Base-by-base conservation (phyloP, 2,888 invertebrate species). In the Atrina japonica region DNA sequence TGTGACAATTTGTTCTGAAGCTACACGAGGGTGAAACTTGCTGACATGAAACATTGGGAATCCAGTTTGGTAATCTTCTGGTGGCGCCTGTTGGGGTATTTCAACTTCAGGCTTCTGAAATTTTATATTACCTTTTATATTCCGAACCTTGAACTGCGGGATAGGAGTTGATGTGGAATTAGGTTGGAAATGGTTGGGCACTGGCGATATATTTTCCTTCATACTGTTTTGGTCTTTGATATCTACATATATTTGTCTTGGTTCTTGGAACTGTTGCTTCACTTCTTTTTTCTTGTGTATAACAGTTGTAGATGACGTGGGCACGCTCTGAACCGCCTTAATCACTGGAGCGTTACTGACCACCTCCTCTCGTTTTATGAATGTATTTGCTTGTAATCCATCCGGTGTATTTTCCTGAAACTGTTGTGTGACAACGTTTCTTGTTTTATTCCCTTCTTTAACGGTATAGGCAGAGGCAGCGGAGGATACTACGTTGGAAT, bases 201-300 rank as follows among this genome's bases (percentile, higher is more conserved):
- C 25, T 49, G 68, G 68, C 16, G 68, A 55, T 23, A 61, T 27
- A 14, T 68, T 68, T 55, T 68, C 68, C 30, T 61, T 68, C 30
- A 40, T 14, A 21, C 49, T 45, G 27, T 14, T 18, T 50, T 41
- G 56, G 50, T 66, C 58, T 40, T 58, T 29, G 27, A 50, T 55
- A 21, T 55, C 58, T 9, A 49, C 61, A 30, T 21, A 59, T 14
- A 52, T 45, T 43, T 53, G 65, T 21, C n/a, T 40, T 49, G 61
- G 66, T 29, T 60, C 49, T 47, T 45, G 25, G 27, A 21, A 43
- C 27, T 40, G 16, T 45, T 35, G 25, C 11, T 35, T 35, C 35
- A 35, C 35, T 5, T 30, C 29, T 27, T 50, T 63, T 9, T 29
- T 21, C 25, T 23, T 16, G 40, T 43, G 47, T 16, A 55, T 21